Conservation (phyloP, 2,113 vertebrate genomes). For the Lamprologus tigripictilis region DNA sequence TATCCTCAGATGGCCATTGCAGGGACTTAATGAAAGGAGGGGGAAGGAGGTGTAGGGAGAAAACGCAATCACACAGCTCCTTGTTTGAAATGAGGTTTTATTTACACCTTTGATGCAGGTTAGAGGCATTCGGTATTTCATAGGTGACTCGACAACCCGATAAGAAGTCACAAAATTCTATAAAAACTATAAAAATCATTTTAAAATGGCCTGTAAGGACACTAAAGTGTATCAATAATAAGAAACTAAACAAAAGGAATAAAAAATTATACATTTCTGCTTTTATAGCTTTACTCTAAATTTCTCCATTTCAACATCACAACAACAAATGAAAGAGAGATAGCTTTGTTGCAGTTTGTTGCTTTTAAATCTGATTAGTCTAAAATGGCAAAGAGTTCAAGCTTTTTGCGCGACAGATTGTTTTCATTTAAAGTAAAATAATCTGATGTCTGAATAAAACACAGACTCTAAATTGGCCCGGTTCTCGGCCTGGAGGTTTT, state of each 20-base stretch:
- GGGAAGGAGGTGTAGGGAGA: neutral
- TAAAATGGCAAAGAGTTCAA: neutral
- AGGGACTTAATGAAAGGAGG: conserved; percentile 31
- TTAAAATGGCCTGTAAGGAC: neutral
- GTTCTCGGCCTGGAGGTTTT: neutral
- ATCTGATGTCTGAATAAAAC: neutral
- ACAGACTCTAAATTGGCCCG: neutral
- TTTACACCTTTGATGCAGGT: neutral
- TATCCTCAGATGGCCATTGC: conserved; percentile 59
- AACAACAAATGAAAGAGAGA: neutral
- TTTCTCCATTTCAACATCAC: neutral
- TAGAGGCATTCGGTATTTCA: neutral
- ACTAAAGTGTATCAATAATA: neutral
- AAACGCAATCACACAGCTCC: neutral
- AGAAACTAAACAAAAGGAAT: neutral
- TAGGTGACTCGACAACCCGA: neutral
- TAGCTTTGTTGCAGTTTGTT: neutral
- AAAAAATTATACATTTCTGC: neutral
- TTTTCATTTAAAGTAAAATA: neutral
- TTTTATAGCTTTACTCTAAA: neutral
- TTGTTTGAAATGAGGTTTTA: neutral
- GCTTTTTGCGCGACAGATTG: neutral
- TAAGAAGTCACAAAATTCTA: neutral
- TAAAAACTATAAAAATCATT: neutral
- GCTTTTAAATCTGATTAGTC: neutral